Base-by-base conservation (phyloP, 2,888 invertebrate genomes). In the Patella pellucida region DNA sequence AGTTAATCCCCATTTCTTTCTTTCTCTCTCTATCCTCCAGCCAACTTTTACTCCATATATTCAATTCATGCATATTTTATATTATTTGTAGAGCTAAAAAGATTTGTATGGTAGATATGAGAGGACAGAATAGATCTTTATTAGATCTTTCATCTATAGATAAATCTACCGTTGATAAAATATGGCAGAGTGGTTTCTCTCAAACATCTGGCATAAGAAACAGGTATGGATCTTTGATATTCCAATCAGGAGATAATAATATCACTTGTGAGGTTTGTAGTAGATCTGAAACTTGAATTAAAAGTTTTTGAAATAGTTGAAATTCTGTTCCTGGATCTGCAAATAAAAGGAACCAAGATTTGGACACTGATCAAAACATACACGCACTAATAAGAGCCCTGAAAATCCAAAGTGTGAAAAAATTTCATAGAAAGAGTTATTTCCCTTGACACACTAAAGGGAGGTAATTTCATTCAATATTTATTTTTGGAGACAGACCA, bases 201-300 rank as follows among this genome's bases (percentile, higher is more conserved):
- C 91, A 91, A 78, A 91, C 91, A 1, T 89, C 91, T 19, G 92
- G 92, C n/a, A 90, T 87, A 73, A 88, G 91, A 75, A 92, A 92
- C 84, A 92, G 91, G 92, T 91, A 82, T 79, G 78, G 23, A 15
- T 23, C 15, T 16, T 52, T n/a, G 27, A 50, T 2, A 19, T 69
- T 69, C n/a, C 19, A 5, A n/a, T 31, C 9, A 27, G 19, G 0
- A 2, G 31, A 19, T 68, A 68, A 23, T 4, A 19, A 19, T 15
- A 68, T 19, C 14, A 27, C 23, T n/a, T 68, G 41, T 7, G 67
- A 23, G 12, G n/a, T 72, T 12, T 54, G 19, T 19, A 1, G 68
- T 52, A n/a, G n/a, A 23, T 69, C 41, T 52, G 14, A 31, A 19
- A 3, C 23, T 12, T 3, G 19, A 51, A n/a, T n/a, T 54, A 16